Percentiles rank a stretch among this genome's conserved stretches.
phyloP scores from a whole-genome alignment of 2,888 invertebrate species.

The Latrodectus hesperus region DNA sequence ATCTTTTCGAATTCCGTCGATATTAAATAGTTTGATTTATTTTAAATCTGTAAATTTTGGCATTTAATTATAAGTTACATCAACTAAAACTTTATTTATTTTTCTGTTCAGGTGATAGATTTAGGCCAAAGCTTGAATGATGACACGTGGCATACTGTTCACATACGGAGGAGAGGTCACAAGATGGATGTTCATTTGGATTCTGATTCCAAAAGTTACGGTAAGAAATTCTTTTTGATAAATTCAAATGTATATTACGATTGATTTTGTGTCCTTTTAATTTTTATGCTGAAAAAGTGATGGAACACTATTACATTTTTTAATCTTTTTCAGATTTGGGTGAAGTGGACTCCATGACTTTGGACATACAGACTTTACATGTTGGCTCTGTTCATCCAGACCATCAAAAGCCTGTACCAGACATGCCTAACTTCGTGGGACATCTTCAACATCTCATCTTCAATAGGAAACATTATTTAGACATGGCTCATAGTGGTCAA shows the following conservation, averaged over 20 bases:
- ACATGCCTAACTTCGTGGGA: constrained; percentile 89
- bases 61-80: no score
- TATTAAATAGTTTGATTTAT: no score
- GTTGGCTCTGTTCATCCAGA: constrained; percentile 78
- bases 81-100: background rate
- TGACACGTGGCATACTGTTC: constrained; percentile 95
- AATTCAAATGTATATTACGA: background rate
- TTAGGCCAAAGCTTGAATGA: constrained; percentile 91
- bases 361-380: constrained; percentile 88
- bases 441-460: constrained; percentile 93
- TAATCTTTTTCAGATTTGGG: constrained; percentile 80
- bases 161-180: constrained; percentile 88
- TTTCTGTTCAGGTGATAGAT: constrained; percentile 80
- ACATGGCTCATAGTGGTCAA: constrained; percentile 82
- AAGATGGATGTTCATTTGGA: constrained; percentile 91
- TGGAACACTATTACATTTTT: background rate
- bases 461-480: constrained; percentile 87
- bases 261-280: background rate
- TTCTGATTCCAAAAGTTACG: constrained; percentile 83
- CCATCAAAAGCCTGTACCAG: constrained; percentile 77
- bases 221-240: constrained; percentile 67
- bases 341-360: constrained; percentile 83
- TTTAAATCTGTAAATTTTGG: no score
- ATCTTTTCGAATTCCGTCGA: no score
- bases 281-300: no score